phyloP scores from a whole-genome alignment of 2,888 invertebrate genomes.

The Oasisia sp. region DNA sequence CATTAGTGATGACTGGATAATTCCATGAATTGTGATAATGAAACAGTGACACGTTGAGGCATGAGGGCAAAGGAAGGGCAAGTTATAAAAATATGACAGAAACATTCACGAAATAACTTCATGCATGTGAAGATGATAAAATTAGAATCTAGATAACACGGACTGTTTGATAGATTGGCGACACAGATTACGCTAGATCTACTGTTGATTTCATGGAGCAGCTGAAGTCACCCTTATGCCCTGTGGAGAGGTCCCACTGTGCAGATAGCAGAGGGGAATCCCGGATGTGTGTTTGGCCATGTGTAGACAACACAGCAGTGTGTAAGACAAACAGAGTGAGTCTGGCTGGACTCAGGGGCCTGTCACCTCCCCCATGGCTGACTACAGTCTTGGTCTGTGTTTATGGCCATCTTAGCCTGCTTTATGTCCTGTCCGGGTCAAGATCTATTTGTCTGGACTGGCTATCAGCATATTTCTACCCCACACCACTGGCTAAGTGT shows the following conservation, averaged over 20 bases:
- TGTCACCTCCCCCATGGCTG: background rate
- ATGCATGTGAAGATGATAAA: background rate
- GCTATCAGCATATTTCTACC: background rate
- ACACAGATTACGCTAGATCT: background rate
- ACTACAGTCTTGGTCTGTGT: background rate
- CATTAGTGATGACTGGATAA: background rate
- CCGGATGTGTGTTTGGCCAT: background rate
- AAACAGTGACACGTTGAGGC: background rate
- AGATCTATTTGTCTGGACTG: background rate
- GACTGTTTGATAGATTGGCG: background rate
- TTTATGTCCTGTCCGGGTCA: background rate
- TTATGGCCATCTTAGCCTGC: background rate
- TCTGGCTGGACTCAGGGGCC: background rate
- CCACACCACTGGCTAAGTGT: background rate
- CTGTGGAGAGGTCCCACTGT: background rate
- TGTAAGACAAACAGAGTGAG: background rate
- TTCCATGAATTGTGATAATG: background rate
- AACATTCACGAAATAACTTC: background rate
- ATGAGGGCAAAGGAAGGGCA: background rate
- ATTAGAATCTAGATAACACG: background rate
- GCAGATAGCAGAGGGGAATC: background rate
- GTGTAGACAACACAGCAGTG: background rate
- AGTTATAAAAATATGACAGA: background rate
- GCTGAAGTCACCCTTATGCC: background rate
- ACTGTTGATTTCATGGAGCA: background rate